A percentile compares a stretch with the other conserved stretches of the same genome.
Conservation (phyloP, 2,888 invertebrate genomes). For the Anthoptus insignis region DNA sequence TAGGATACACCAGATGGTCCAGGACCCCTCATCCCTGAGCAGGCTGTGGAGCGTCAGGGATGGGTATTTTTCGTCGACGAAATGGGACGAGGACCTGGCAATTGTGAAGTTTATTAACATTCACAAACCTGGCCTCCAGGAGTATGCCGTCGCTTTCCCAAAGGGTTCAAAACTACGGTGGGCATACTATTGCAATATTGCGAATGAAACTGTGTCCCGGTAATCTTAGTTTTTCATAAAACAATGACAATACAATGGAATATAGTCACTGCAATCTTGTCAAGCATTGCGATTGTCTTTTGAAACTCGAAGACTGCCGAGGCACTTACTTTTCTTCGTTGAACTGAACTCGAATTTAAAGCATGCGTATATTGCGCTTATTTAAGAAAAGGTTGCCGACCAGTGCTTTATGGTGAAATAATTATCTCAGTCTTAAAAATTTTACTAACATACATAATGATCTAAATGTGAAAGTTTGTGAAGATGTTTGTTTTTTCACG, state of each 20-base stretch:
- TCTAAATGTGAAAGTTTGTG: too few species aligned
- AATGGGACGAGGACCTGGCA: constrained; percentile 2
- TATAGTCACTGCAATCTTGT: not conserved
- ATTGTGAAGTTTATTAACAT: constrained; percentile 35
- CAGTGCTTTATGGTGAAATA: too few species aligned
- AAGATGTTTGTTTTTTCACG: too few species aligned
- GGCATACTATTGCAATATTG: constrained; percentile 44
- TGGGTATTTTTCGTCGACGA: constrained; percentile 20
- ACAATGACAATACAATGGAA: not conserved
- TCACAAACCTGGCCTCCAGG: constrained; percentile 79
- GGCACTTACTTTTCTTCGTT: not conserved
- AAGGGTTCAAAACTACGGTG: constrained; percentile 97
- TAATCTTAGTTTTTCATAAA: not conserved
- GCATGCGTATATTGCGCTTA: not conserved
- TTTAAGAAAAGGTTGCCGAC: too few species aligned
- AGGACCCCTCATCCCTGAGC: constrained; percentile 28
- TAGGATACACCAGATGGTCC: constrained; percentile 32
- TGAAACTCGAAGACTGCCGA: not conserved
- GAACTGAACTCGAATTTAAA: not conserved
- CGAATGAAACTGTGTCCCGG: not conserved
- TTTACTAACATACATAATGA: not conserved
- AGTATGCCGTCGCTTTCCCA: constrained; percentile 98
- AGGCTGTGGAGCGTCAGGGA: constrained; percentile 25
- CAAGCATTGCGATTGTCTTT: not conserved
- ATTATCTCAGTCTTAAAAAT: too few species aligned